Evolutionary conservation across 2,113 vertebrate genomes (phyloP), one percentile per base, ranked within the genome.

Genomic region (Prunella himalayana): DNA sequence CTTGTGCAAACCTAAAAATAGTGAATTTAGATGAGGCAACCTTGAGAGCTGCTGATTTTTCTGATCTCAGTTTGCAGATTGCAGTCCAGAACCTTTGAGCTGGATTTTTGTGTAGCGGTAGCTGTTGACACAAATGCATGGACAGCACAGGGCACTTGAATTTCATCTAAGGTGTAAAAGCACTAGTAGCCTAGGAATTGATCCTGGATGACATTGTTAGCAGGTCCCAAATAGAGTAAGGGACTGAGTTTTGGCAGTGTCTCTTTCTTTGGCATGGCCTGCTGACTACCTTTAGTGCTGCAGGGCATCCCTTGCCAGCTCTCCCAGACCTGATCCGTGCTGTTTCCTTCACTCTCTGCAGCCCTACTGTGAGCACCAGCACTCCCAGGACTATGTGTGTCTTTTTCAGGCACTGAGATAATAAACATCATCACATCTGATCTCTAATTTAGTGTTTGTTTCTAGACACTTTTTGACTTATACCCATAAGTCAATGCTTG

Each of bases 271-370:
- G 61, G 5, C 9, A 12, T 21, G 17, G 50, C 9, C 44, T 85
- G 24, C 16, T 63, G 51, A 24, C 20, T 54, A 5, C 6, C 1
- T 53, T 66, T n/a, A 45, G 10, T 10, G 14, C 22, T 66, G 13
- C 3, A 57, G 28, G 37, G 6, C 15, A 45, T 54, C 42, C 15
- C 15, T 33, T 76, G 22, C 18, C 33, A 60, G 22, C 8, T 50
- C 14, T 30, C 33, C 11, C 9, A 31, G 0, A 24, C 33, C 15
- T 59, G 23, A 30, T 42, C 39, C 2, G 1, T 1, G 3, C 4
- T 63, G 5, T 11, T 78, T 75, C 65, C 65, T 47, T 59, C 30
- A 21, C 12, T 47, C 30, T 61, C 30, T 45, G 13, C 42, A 61
- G 19, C 22, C 37, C 37, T 30, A 5, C 7, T 27, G 3, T 6